Conservation (phyloP, 1,140 invertebrate genomes). For the Lithobius niger region DNA sequence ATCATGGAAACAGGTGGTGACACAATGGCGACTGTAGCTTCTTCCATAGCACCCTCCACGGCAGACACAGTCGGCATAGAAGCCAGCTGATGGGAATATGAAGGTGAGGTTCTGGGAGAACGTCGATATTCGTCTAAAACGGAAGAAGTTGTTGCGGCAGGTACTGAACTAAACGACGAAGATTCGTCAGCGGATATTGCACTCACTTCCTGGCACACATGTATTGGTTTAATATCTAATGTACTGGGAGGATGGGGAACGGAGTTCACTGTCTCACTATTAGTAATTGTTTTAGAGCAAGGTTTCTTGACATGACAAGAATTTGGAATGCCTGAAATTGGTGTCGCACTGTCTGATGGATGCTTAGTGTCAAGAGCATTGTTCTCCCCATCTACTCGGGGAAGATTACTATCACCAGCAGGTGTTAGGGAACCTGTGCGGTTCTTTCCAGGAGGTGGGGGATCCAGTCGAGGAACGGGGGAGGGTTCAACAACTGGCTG, state of each 20-base stretch:
- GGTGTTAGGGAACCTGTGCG: not conserved
- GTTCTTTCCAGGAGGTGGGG: not conserved
- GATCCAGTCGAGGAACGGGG: slow-evolving; percentile 1
- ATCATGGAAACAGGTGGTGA: slow-evolving; percentile 23
- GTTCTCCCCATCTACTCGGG: not conserved
- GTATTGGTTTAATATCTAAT: slow-evolving; percentile 6
- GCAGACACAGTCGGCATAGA: slow-evolving; percentile 29
- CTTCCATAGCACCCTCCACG: not conserved
- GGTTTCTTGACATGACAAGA: too few relatives aligned
- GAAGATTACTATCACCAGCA: too few relatives aligned
- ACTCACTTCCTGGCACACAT: slow-evolving; percentile 33
- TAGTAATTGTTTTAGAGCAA: too few relatives aligned
- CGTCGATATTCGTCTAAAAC: not conserved
- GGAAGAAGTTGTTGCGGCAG: too few relatives aligned
- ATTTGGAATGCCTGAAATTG: too few relatives aligned
- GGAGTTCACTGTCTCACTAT: too few relatives aligned
- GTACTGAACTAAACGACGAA: too few relatives aligned
- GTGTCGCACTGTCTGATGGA: too few relatives aligned
- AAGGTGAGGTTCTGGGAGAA: not conserved
- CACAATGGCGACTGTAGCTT: slow-evolving; percentile 14
- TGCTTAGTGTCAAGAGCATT: not conserved
- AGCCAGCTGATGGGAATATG: not conserved
- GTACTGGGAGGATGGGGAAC: slow-evolving; percentile 5
- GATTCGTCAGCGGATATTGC: too few relatives aligned
- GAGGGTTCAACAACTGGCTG: slow-evolving; percentile 40